Percentiles rank a stretch among this genome's conserved stretches.
These are phyloP conservation scores for Pararge aegeria DNA, from an alignment of 1,140 invertebrate species.

Conservation along the genomic window DNA sequence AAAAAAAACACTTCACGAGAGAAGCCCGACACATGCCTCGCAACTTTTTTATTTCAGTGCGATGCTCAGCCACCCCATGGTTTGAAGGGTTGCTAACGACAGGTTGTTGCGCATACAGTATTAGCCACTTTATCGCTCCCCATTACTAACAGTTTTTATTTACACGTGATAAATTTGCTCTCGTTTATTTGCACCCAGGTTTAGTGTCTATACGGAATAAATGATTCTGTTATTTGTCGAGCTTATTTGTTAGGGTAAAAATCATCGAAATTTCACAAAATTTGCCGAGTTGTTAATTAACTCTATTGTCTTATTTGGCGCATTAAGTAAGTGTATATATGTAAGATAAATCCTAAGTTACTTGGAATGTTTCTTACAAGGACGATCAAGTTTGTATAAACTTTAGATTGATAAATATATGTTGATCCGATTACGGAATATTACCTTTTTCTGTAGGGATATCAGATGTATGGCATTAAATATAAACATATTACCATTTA, in stretches of 20 bases:
- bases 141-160: constrained; percentile 32
- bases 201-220: constrained; percentile 9
- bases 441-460: too few relatives aligned
- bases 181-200: constrained; percentile 20
- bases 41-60: constrained; percentile 10
- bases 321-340: too few relatives aligned
- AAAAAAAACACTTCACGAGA: neutral
- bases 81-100: constrained; percentile 25
- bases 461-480: too few relatives aligned
- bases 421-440: too few relatives aligned
- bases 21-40: neutral
- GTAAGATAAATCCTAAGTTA: too few relatives aligned
- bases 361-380: too few relatives aligned
- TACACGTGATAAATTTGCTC: constrained; percentile 21
- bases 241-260: neutral
- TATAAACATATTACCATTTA: too few relatives aligned
- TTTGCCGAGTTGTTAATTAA: too few relatives aligned
- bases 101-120: constrained; percentile 27
- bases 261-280: neutral
- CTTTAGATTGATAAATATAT: too few relatives aligned
- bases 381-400: too few relatives aligned
- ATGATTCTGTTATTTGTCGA: constrained; percentile 23
- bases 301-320: too few relatives aligned
- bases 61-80: constrained; percentile 9
- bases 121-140: constrained; percentile 25